Evolutionary conservation across 1,140 invertebrate species (phyloP).

Genomic region (Laupala kohalensis): DNA sequence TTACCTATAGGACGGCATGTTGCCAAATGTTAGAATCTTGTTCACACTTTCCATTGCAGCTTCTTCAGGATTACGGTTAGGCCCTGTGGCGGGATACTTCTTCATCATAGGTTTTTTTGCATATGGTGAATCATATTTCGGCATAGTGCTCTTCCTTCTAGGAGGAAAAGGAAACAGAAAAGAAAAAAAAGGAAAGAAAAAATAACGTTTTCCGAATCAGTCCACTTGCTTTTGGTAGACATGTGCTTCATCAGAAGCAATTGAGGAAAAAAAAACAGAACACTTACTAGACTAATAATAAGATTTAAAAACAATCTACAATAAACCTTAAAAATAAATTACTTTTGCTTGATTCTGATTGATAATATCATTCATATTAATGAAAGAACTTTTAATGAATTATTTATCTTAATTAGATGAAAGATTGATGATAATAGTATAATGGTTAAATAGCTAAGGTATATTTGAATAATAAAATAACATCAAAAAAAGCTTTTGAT

Average conservation of each 20-base stretch:
- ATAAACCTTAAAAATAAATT: too few relatives aligned
- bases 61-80: conserved; percentile 58
- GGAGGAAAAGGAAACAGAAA: conserved; percentile 20
- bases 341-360: too few relatives aligned
- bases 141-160: conserved; percentile 74
- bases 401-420: neutral
- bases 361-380: too few relatives aligned
- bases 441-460: neutral
- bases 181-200: conserved; percentile 21
- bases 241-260: neutral
- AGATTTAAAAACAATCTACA: too few relatives aligned
- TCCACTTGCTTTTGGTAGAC: neutral
- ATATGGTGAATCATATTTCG: conserved; percentile 75
- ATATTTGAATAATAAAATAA: too few relatives aligned
- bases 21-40: conserved; percentile 65
- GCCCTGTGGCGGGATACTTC: conserved; percentile 39
- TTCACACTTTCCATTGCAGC: conserved; percentile 59
- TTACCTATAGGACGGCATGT: conserved; percentile 70
- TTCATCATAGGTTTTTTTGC: conserved; percentile 67
- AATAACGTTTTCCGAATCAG: conserved; percentile 2
- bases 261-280: neutral
- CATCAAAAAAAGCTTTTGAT: neutral
- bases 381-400: neutral
- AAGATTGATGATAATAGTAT: neutral
- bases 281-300: neutral